A percentile compares a stretch with the other conserved stretches of the same genome.
Conservation (phyloP, 2,113 vertebrate genomes). For the Cynoglossus semilaevis region DNA sequence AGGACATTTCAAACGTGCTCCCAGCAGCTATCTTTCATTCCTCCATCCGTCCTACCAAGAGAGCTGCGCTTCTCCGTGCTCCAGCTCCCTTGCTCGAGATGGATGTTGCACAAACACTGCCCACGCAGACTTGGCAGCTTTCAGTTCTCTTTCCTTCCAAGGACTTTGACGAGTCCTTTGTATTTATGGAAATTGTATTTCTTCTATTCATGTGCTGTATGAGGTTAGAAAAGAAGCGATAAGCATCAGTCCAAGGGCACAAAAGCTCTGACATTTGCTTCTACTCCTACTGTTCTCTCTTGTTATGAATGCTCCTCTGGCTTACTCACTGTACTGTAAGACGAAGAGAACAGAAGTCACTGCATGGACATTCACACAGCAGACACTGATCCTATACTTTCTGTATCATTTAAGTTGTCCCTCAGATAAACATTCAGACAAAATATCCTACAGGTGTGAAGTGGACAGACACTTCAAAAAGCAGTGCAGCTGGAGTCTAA, state of each 20-base stretch:
- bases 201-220: constrained; percentile 11
- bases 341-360: not conserved
- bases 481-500: constrained; percentile 17
- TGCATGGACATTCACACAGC: constrained; percentile 8
- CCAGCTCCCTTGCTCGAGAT: constrained; percentile 22
- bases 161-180: constrained; percentile 44
- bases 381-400: constrained; percentile 4
- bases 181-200: constrained; percentile 32
- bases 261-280: constrained; percentile 12
- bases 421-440: constrained; percentile 2
- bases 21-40: constrained; percentile 40
- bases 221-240: constrained; percentile 4
- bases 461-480: constrained; percentile 24
- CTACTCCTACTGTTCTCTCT: not conserved
- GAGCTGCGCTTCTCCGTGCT: constrained; percentile 29
- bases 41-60: constrained; percentile 36
- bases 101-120: constrained; percentile 55
- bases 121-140: constrained; percentile 41
- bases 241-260: constrained; percentile 10
- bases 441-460: constrained; percentile 1
- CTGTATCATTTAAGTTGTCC: not conserved
- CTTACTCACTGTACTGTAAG: not conserved
- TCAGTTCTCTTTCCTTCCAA: constrained; percentile 35
- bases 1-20: constrained; percentile 21
- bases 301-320: constrained; percentile 11